Evolutionary conservation across 2,888 invertebrate genomes (phyloP).

Genomic region (Aelia acuminata): DNA sequence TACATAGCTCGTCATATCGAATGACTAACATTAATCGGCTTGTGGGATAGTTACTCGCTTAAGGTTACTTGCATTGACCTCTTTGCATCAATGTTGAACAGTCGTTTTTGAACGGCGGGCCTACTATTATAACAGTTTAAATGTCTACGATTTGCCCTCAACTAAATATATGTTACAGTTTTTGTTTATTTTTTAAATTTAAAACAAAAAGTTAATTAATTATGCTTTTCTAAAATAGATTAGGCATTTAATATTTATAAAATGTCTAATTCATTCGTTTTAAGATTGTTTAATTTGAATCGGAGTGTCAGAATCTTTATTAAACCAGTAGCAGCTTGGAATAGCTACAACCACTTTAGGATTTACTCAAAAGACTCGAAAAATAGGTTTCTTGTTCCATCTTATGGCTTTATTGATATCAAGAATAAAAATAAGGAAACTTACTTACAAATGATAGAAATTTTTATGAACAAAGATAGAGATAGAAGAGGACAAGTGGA

Average conservation of each 20-base stretch:
- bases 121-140: background rate
- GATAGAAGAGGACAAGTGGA: slow-evolving; percentile 90
- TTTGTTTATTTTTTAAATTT: background rate
- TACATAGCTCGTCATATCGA: no score
- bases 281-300: background rate
- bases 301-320: background rate
- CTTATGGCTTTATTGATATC: slow-evolving; percentile 66
- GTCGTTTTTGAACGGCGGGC: background rate
- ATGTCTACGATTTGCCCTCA: no score
- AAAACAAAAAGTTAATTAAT: background rate
- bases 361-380: background rate
- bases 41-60: no score
- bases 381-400: slow-evolving; percentile 14
- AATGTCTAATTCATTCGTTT: background rate
- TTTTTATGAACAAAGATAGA: slow-evolving; percentile 79
- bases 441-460: slow-evolving; percentile 69
- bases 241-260: background rate
- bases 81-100: background rate
- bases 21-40: no score
- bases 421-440: slow-evolving; percentile 68
- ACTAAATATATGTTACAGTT: background rate
- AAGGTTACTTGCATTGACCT: background rate
- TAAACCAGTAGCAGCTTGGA: background rate
- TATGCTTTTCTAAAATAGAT: background rate
- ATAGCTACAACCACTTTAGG: background rate